A percentile compares a stretch with the other conserved stretches of the same genome.
Evolutionary conservation across 2,113 vertebrate genomes (phyloP).

Genomic region (Terrapene triunguis): DNA sequence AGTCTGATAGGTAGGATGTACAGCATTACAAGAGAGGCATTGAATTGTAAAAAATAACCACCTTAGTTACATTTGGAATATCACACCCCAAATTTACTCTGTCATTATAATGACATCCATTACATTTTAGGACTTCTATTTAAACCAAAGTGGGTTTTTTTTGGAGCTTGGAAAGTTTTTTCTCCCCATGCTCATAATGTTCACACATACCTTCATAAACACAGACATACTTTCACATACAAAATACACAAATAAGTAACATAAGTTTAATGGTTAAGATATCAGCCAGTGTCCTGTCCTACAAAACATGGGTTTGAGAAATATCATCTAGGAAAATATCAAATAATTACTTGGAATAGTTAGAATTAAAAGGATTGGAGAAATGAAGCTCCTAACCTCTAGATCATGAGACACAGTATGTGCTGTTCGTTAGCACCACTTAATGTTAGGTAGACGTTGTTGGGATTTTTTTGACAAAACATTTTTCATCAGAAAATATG

Average conservation of each 20-base stretch:
- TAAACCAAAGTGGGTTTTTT: not conserved
- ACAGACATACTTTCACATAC: not conserved
- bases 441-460: not conserved
- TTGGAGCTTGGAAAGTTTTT: not conserved
- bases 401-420: accelerated
- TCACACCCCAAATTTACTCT: not conserved
- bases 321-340: not conserved
- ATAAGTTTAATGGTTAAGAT: accelerated
- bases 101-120: not conserved
- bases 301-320: not conserved
- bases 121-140: not conserved
- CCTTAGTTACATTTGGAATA: not conserved
- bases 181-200: not conserved
- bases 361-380: not conserved
- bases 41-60: not conserved
- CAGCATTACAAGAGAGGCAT: not conserved
- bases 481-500: not conserved
- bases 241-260: not conserved
- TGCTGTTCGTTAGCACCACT: accelerated
- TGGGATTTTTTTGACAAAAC: not conserved
- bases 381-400: not conserved
- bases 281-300: accelerated
- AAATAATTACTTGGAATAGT: not conserved
- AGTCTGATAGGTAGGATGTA: not conserved
- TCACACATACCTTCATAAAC: not conserved